Percentiles rank a stretch among this genome's conserved stretches.
Conservation (phyloP, 1,140 invertebrate genomes). For the Psix sp. region DNA sequence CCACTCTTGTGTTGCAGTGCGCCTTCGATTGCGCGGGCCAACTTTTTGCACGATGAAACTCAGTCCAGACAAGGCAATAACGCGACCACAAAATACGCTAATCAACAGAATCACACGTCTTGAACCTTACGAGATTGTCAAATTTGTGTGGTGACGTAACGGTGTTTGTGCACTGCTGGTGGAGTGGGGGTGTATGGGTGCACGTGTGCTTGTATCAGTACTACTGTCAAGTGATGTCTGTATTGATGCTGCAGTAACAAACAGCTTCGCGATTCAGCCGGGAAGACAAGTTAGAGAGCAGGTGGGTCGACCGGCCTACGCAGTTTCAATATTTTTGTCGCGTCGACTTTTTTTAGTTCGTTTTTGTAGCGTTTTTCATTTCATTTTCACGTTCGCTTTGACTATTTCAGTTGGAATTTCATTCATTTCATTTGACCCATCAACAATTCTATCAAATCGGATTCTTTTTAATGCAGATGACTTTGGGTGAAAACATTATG, state of each 20-base stretch:
- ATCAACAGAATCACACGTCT: no score
- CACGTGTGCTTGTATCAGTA: constrained; percentile 29
- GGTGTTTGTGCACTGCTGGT: constrained; percentile 21
- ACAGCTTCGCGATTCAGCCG: constrained; percentile 20
- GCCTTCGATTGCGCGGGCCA: constrained; percentile 52
- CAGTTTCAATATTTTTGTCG: no score
- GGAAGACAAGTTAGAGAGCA: constrained; percentile 22
- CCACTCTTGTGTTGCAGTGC: constrained; percentile 43
- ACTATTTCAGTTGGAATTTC: no score
- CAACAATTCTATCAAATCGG: no score
- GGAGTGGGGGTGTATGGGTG: constrained; percentile 20
- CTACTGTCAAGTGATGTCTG: constrained; percentile 31
- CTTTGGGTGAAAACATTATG: no score
- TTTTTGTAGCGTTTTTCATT: no score
- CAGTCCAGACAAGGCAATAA: neutral
- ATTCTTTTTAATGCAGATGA: no score
- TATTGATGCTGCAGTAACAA: constrained; percentile 48
- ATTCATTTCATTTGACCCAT: no score
- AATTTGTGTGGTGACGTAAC: constrained; percentile 47
- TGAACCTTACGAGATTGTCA: constrained; percentile 7
- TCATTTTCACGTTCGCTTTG: no score
- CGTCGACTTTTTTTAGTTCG: no score
- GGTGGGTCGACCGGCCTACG: constrained; percentile 26
- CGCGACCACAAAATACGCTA: neutral
- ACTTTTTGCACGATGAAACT: constrained; percentile 13